phyloP scores from a whole-genome alignment of 1,140 invertebrate species.

The Oryctes rhinoceros region DNA sequence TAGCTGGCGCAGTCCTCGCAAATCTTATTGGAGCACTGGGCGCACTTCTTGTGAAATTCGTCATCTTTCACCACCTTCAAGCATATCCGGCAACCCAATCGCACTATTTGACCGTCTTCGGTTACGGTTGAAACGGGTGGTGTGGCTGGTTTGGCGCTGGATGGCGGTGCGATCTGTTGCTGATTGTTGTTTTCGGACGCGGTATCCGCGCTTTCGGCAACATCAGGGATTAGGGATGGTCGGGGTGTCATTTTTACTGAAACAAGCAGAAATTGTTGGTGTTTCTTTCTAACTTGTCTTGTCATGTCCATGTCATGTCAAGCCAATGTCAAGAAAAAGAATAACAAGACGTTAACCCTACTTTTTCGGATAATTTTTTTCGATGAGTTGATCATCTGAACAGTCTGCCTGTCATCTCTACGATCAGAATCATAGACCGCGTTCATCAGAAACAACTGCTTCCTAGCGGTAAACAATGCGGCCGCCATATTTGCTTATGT shows the following conservation, averaged over 20 bases:
- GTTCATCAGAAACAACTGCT: too few species aligned
- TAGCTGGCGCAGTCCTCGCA: slow-evolving; percentile 93
- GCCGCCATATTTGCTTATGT: too few species aligned
- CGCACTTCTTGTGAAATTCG: slow-evolving; percentile 84
- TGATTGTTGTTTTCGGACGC: slow-evolving; percentile 48
- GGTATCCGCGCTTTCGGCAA: slow-evolving; percentile 52
- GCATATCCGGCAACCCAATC: slow-evolving; percentile 83
- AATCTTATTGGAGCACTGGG: slow-evolving; percentile 86
- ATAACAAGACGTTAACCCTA: too few species aligned
- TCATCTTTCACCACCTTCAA: slow-evolving; percentile 86
- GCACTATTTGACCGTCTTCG: slow-evolving; percentile 73
- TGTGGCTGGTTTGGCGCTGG: slow-evolving; percentile 58
- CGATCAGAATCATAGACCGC: too few species aligned
- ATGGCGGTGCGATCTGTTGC: slow-evolving; percentile 49
- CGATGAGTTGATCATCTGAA: too few species aligned
- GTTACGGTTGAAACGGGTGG: slow-evolving; percentile 65
- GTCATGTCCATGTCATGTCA: too few species aligned
- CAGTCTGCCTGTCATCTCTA: too few species aligned
- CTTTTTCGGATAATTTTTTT: too few species aligned
- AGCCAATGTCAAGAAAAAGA: too few species aligned
- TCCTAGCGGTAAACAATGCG: too few species aligned
- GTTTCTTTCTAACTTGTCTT: background rate
- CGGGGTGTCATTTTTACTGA: slow-evolving; percentile 73
- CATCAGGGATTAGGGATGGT: slow-evolving; percentile 65
- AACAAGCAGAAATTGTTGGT: slow-evolving; percentile 48